Evolutionary conservation across 2,888 invertebrate genomes (phyloP).

Genomic region (Leptinotarsa peninsularis): DNA sequence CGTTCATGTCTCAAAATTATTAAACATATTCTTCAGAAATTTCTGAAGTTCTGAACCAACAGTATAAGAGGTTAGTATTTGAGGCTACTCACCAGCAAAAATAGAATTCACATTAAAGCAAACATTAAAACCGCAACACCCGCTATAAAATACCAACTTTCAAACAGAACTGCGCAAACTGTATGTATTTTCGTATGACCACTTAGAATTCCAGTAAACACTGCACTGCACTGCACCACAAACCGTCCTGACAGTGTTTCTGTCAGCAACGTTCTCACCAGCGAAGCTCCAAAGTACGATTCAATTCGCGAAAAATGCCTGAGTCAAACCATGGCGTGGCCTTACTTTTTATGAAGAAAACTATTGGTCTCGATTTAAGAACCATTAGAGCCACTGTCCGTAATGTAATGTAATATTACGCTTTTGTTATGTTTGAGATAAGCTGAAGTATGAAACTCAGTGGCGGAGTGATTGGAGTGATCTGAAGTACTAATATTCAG

Average conservation of each 20-base stretch:
- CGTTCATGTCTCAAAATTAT: too few relatives aligned
- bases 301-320: background rate
- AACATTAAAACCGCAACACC: background rate
- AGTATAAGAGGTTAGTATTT: too few relatives aligned
- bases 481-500: background rate
- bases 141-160: background rate
- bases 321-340: background rate
- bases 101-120: background rate
- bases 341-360: background rate
- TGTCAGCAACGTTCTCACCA: background rate
- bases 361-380: too few relatives aligned
- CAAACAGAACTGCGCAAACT: too few relatives aligned
- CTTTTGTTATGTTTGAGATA: slow-evolving; percentile 3
- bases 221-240: too few relatives aligned
- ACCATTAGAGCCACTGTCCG: background rate
- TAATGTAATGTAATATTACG: slow-evolving; percentile 1
- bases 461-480: background rate
- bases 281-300: background rate
- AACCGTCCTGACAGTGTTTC: background rate
- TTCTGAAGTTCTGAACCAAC: too few relatives aligned
- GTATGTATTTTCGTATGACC: background rate
- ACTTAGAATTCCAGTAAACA: background rate
- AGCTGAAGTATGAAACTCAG: background rate
- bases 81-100: background rate
- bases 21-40: too few relatives aligned